Base-by-base conservation (phyloP, 2,113 vertebrate species). In the Marmota monax region DNA sequence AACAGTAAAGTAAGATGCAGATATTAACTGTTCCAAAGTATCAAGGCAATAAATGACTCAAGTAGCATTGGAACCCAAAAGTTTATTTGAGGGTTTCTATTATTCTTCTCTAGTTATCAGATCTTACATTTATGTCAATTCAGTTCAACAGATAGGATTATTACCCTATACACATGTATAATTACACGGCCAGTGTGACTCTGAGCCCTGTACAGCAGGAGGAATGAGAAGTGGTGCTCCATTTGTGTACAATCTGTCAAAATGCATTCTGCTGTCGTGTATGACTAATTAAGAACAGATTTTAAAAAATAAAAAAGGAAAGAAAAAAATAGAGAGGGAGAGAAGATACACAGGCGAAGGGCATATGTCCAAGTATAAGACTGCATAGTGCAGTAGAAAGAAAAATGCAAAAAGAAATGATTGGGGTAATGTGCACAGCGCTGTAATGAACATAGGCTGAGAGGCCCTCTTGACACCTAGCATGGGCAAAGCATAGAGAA, bases 351-450 rank as follows among this genome's bases (percentile, higher is more conserved):
- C 0, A 25, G 12, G 77, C 12, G 12, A 48, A 34, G 16, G 51
- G 8, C 16, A 20, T 32, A 53, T 17, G 4, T 23, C 79, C 79
- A 90, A 42, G 7, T 18, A 67, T 16, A 39, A 5, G 6, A 61
- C 48, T 29, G 7, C 61, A 23, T 10, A 63, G 23, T 37, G 34
- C 39, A 16, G 16, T 10, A 67, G 45, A 63, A 90, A 61, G 39
- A 53, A 48, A 69, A 23, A 45, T 7, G 4, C 58, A 39, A 0
- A 3, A 70, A 86, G 6, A 69, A 8, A 34, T 37, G n/a, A 74
- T 16, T 37, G 45, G 23, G 0, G 0, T 4, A 65, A 18, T 2
- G 3, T 6, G 7, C 32, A 32, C 29, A 39, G 39, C 4, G 39
- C 39, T 39, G 39, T 39, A 39, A n/a, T 13, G 5, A 27, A 58